Conservation (phyloP, 2,797 vertebrate species). For the Leucoraja ocellata region DNA sequence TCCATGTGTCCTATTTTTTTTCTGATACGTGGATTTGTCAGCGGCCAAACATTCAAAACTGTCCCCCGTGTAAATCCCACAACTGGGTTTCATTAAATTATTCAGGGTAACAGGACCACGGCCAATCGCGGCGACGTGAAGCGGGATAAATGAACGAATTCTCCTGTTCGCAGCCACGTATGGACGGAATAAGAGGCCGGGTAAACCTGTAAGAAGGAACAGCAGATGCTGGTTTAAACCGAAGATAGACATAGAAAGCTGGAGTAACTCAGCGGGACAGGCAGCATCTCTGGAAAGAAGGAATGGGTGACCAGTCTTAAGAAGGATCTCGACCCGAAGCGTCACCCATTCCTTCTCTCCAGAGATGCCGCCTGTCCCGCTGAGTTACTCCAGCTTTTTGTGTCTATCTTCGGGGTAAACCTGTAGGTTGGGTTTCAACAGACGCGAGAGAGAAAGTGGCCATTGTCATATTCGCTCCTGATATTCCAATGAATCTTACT, state of each 20-base stretch:
- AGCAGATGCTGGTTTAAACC: too few species aligned
- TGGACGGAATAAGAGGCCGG: not conserved
- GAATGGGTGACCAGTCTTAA: too few species aligned
- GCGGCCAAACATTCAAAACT: not conserved
- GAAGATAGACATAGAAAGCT: too few species aligned
- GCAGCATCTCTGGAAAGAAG: too few species aligned
- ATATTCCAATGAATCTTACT: not conserved
- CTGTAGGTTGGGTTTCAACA: too few species aligned
- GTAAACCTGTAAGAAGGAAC: not conserved
- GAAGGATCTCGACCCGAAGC: too few species aligned
- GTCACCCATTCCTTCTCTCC: too few species aligned
- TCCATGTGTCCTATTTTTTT: not conserved
- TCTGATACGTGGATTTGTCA: not conserved
- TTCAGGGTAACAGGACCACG: not conserved
- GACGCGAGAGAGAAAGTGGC: not conserved
- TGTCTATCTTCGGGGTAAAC: too few species aligned
- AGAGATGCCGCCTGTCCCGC: too few species aligned
- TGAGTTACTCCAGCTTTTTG: too few species aligned
- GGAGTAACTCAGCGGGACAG: too few species aligned
- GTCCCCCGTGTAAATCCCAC: not conserved
- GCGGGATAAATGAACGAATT: not conserved
- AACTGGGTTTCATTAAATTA: not conserved
- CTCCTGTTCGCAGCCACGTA: not conserved
- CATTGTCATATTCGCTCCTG: not conserved
- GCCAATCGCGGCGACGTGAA: too few species aligned